phyloP scores from a whole-genome alignment of 92 coral and sea anemone species.

The Muricea muricata region DNA sequence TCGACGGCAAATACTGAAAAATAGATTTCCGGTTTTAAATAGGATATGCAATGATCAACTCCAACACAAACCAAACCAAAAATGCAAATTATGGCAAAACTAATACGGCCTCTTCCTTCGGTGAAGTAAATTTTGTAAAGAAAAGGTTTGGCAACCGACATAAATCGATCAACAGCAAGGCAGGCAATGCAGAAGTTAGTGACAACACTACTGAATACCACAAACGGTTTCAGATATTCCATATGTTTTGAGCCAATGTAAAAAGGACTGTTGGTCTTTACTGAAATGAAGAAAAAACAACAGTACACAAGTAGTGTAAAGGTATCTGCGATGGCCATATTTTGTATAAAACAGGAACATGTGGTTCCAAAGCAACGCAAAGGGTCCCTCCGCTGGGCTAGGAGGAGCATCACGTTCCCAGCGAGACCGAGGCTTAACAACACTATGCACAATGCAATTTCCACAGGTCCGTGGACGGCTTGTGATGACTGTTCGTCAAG shows the following conservation, averaged over 20 bases:
- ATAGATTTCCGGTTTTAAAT: background rate
- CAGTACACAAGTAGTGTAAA: background rate
- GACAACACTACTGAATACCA: background rate
- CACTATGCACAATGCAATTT: background rate
- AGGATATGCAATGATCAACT: background rate
- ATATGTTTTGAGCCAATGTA: background rate
- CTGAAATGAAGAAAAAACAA: background rate
- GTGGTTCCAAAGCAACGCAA: background rate
- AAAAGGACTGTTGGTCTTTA: background rate
- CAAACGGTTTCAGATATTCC: background rate
- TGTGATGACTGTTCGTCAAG: background rate
- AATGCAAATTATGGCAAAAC: background rate
- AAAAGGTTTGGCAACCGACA: background rate
- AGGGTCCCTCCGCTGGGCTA: background rate
- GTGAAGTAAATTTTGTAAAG: background rate
- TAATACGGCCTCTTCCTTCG: background rate
- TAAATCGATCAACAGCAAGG: background rate
- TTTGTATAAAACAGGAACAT: background rate
- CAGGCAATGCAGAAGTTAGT: background rate
- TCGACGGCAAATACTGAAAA: background rate
- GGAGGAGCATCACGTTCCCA: background rate
- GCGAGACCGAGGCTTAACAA: background rate
- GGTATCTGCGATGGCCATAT: background rate
- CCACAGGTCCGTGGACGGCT: background rate
- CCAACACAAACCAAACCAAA: background rate